Evolutionary conservation across 2,113 vertebrate genomes (phyloP).

Genomic region (Montifringilla adamsi): DNA sequence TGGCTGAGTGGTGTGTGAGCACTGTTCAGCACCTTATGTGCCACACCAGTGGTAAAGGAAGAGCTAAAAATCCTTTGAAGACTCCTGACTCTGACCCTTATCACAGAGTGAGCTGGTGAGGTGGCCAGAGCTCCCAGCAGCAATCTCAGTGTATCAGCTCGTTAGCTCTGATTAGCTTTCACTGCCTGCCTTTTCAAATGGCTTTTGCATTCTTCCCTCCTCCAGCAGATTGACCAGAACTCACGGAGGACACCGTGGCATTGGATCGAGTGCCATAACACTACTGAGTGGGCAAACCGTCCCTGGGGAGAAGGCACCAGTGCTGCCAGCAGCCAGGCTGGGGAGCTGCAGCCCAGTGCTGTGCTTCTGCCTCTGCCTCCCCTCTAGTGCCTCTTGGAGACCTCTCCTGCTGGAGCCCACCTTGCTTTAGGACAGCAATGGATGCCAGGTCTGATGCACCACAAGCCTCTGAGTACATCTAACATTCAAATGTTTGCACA

Average conservation of each 20-base stretch:
- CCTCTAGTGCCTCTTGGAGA: conserved; percentile 41
- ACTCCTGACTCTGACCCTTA: not conserved
- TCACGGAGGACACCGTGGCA: not conserved
- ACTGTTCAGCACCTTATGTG: not conserved
- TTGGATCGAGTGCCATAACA: conserved; percentile 63
- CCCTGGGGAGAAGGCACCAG: not conserved
- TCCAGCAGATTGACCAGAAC: conserved; percentile 68
- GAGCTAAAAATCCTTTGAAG: not conserved
- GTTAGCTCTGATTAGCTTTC: not conserved
- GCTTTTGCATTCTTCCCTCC: not conserved
- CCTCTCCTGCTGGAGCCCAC: conserved; percentile 18
- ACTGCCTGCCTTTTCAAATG: not conserved
- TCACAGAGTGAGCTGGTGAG: not conserved
- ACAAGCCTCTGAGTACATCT: conserved; percentile 56
- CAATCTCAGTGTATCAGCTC: not conserved
- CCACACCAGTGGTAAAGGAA: not conserved
- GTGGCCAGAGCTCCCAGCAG: not conserved
- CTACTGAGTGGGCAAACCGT: conserved; percentile 69
- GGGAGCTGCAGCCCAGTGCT: not conserved
- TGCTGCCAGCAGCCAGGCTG: conserved; percentile 5
- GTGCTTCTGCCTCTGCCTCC: conserved; percentile 7
- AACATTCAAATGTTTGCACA: conserved; percentile 73
- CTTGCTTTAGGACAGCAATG: conserved; percentile 44
- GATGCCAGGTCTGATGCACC: conserved; percentile 35
- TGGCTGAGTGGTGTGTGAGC: not conserved